Percentiles rank a stretch among this genome's conserved stretches.
phyloP scores from a whole-genome alignment of 2,797 vertebrate species.

The Threskiornis aethiopicus region DNA sequence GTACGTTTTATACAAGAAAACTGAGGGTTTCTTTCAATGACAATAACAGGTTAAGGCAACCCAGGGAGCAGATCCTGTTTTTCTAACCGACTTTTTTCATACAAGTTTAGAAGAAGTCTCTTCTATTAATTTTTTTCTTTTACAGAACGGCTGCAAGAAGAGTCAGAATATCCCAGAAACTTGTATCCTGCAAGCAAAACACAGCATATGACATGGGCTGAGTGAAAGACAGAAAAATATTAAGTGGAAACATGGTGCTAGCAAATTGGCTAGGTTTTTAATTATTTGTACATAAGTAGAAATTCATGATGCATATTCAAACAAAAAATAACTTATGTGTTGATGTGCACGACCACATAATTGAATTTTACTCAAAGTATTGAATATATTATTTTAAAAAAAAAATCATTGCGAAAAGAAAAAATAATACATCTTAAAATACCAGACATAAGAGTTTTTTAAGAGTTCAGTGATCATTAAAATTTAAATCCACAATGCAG shows the following conservation, averaged over 20 bases:
- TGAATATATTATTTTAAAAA: background rate
- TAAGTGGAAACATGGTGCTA: background rate
- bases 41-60: background rate
- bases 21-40: background rate
- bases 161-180: background rate
- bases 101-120: background rate
- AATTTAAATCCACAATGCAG: background rate
- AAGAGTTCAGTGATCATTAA: slow-evolving; percentile 30
- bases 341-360: background rate
- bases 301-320: background rate
- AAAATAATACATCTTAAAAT: background rate
- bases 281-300: background rate
- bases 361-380: background rate
- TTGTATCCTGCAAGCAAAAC: background rate
- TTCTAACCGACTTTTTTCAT: background rate
- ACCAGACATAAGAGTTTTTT: background rate
- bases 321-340: background rate
- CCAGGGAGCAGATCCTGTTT: background rate
- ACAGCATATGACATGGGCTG: background rate
- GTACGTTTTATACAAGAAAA: background rate
- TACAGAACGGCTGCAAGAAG: background rate
- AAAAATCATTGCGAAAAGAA: background rate
- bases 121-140: background rate
- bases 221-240: background rate
- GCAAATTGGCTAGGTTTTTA: background rate